phyloP scores from a whole-genome alignment of 2,797 vertebrate species.

The Schizopygopsis pylzovi region DNA sequence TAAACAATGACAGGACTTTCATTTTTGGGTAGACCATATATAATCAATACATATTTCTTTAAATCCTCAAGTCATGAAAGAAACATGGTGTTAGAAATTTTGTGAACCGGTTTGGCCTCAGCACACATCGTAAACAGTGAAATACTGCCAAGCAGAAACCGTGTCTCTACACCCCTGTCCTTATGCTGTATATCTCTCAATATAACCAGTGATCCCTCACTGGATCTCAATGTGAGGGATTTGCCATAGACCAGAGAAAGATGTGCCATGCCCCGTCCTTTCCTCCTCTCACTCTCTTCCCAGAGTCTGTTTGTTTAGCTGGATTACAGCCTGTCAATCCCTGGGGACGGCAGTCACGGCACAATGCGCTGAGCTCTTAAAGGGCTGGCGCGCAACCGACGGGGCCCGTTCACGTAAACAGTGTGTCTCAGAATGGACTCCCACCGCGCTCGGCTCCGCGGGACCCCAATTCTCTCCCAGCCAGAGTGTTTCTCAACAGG shows the following conservation, averaged over 20 bases:
- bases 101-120: slow-evolving; percentile 6
- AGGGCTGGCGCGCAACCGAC: slow-evolving; percentile 12
- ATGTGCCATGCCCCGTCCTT: slow-evolving; percentile 20
- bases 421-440: slow-evolving; percentile 29
- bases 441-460: not conserved
- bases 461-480: slow-evolving; percentile 32
- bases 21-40: not conserved
- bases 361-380: slow-evolving; percentile 41
- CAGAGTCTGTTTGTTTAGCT: slow-evolving; percentile 54
- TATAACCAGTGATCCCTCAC: slow-evolving; percentile 37
- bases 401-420: not conserved
- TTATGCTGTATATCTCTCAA: slow-evolving; percentile 12
- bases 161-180: not conserved
- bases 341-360: slow-evolving; percentile 9
- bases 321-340: slow-evolving; percentile 58
- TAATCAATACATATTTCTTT: slow-evolving; percentile 1
- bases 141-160: slow-evolving; percentile 3
- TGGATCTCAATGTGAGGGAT: slow-evolving; percentile 37
- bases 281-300: slow-evolving; percentile 32
- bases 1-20: not conserved
- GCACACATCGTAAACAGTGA: slow-evolving; percentile 33
- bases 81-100: not conserved
- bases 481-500: slow-evolving; percentile 27
- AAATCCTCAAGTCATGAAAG: not conserved
- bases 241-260: slow-evolving; percentile 46